Evolutionary conservation across 2,888 invertebrate species (phyloP).

Genomic region (Lutraria lutraria): DNA sequence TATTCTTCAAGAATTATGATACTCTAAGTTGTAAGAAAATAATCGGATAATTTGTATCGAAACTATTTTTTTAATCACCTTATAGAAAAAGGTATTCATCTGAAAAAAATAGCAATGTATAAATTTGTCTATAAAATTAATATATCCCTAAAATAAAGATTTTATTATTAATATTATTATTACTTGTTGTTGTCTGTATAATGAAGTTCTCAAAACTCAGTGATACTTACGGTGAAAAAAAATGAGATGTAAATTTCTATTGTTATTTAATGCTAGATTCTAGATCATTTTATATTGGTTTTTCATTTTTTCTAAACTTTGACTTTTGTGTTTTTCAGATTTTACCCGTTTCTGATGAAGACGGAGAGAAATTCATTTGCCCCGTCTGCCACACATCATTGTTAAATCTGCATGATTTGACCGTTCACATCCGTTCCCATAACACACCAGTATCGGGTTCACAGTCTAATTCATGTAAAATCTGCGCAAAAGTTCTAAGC

Average conservation of each 20-base stretch:
- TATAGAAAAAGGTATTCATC: no score
- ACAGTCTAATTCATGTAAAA: conserved; percentile 88
- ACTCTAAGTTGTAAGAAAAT: no score
- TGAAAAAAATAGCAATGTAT: no score
- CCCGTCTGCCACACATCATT: conserved; percentile 90
- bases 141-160: no score
- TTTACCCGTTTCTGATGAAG: conserved; percentile 80
- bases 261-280: no score
- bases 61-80: no score
- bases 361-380: conserved; percentile 88
- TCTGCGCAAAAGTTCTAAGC: conserved; percentile 91
- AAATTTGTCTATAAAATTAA: no score
- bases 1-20: no score
- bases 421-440: conserved; percentile 90
- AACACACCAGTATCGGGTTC: conserved; percentile 79
- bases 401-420: conserved; percentile 90
- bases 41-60: no score
- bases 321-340: conserved; percentile 79
- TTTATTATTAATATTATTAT: no score
- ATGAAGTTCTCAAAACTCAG: not conserved
- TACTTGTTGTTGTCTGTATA: no score
- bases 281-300: not conserved
- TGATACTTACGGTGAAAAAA: not conserved
- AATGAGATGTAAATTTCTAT: no score
- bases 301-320: not conserved